Conservation (phyloP, 2,888 invertebrate species). For the Epinotia bilunana region DNA sequence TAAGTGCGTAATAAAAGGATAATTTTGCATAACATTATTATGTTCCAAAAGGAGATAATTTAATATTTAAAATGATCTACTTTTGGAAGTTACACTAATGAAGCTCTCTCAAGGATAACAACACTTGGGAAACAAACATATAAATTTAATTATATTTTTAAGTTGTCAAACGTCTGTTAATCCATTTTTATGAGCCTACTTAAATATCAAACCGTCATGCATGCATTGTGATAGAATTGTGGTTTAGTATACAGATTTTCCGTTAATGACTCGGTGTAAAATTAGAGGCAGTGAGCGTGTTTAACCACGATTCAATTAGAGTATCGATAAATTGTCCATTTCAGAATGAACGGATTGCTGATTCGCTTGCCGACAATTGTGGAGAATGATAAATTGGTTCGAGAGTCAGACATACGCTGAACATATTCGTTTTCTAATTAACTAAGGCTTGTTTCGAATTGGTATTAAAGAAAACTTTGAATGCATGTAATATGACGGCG, state of each 20-base stretch:
- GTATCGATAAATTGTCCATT: conserved; percentile 2
- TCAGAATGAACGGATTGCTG: not conserved
- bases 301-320: not conserved
- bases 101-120: no score
- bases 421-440: not conserved
- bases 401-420: not conserved
- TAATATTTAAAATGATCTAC: no score
- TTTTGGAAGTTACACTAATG: no score
- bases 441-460: not conserved
- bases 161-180: no score
- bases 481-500: no score
- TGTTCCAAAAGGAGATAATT: no score
- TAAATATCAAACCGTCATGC: not conserved
- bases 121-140: no score
- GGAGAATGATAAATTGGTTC: not conserved
- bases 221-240: not conserved
- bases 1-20: no score
- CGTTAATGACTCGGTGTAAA: not conserved
- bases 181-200: not conserved
- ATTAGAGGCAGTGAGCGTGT: not conserved
- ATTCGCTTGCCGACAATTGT: not conserved
- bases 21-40: no score
- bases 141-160: no score
- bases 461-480: no score
- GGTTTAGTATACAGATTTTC: not conserved